Evolutionary conservation across 2,888 invertebrate species (phyloP), one percentile per base, ranked within the genome.

Genomic region (Sclerodermus sp.): DNA sequence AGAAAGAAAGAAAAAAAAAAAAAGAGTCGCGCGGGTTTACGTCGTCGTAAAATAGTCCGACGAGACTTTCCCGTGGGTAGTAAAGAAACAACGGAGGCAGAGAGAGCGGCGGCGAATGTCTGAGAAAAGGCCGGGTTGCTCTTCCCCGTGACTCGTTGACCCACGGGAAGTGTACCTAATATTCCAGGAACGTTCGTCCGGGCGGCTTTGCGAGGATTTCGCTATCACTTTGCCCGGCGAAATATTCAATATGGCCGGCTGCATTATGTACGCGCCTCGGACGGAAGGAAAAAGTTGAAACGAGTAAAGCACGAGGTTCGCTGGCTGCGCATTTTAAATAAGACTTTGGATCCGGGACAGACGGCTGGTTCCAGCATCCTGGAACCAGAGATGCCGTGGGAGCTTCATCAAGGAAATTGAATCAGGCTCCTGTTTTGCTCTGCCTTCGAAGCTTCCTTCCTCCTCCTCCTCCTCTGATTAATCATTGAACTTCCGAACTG

Each of bases 231-330:
- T 66, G 51, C 63, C 49, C 15, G 60, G 51, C 64, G 57, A 68
- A 70, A 70, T 69, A 72, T 73, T 73, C 71, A 73, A 73, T 73
- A 72, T 66, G 64, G 60, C 63, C 51, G 63, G 60, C 66, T 73
- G 68, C 73, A 74, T 74, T 73, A 74, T 71, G 70, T 68, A 72
- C 66, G 60, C 57, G 47, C 44, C 47, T 54, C 45, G 55, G 51
- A 54, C 55, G n/a, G 39, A 37, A 32, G 32, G 41, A 42, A 48
- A 59, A 62, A 59, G 54, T 62, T 57, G 50, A 51, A 41, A 15
- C 36, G 45, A 45, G 51, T 49, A 49, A 57, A 59, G 55, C 59
- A 59, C 51, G 49, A 42, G 53, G 45, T 47, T 29, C 14, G 47
- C 41, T 38, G 37, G 49, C 43, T 60, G 53, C 52, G 62, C 62